Evolutionary conservation across 2,113 vertebrate species (phyloP).

Genomic region (Salvelinus namaycush): DNA sequence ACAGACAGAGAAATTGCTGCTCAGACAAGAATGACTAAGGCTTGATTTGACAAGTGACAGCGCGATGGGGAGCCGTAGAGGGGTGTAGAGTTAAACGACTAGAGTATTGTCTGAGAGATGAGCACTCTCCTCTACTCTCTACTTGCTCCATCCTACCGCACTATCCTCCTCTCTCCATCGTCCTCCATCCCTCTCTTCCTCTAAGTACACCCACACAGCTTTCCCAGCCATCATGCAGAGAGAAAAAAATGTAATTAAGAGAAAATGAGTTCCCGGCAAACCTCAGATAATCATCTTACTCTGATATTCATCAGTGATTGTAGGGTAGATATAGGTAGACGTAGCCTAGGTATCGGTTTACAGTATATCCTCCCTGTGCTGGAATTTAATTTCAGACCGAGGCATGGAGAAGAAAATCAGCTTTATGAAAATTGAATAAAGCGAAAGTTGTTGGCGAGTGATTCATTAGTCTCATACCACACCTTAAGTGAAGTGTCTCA

Average conservation of each 20-base stretch:
- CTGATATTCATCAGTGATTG: too few relatives aligned
- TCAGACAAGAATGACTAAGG: background rate
- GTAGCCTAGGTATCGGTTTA: background rate
- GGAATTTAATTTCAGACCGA: background rate
- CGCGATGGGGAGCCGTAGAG: background rate
- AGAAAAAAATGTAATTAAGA: background rate
- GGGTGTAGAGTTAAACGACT: background rate
- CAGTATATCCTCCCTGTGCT: background rate
- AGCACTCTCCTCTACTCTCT: background rate
- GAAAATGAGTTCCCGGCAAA: background rate
- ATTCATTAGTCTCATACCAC: constrained; percentile 1
- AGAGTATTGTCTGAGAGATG: background rate
- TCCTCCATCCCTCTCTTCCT: background rate
- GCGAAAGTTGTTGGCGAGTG: background rate
- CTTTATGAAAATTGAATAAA: background rate
- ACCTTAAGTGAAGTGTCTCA: background rate
- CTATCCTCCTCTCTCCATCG: background rate
- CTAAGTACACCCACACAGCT: background rate
- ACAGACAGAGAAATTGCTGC: background rate
- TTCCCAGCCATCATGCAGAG: background rate
- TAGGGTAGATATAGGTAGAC: background rate
- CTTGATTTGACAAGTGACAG: constrained; percentile 1
- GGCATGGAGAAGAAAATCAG: background rate
- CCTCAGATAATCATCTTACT: too few relatives aligned
- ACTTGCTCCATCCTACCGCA: background rate